These are phyloP conservation scores for Elaeidobius kamerunicus DNA, from an alignment of 2,888 invertebrate genomes.

Conservation along the genomic window DNA sequence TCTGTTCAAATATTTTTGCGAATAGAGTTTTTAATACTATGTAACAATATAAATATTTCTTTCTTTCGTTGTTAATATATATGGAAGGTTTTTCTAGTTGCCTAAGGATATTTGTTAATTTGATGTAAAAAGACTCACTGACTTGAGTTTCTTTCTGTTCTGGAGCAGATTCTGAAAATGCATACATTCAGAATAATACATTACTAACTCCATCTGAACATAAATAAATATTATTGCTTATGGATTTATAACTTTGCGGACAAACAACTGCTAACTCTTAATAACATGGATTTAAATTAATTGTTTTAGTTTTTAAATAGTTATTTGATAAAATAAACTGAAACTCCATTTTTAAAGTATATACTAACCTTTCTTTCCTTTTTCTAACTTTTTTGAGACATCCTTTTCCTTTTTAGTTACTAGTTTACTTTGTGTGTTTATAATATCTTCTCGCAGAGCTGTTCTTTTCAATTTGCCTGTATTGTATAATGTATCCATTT, in stretches of 20 bases:
- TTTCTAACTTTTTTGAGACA: neutral
- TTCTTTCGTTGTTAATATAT: conserved; percentile 32
- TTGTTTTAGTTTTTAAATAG: neutral
- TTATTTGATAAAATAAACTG: neutral
- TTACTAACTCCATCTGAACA: no score
- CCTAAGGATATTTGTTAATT: no score
- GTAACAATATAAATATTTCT: conserved; percentile 32
- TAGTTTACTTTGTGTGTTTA: neutral
- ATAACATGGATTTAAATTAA: neutral
- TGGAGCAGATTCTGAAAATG: no score
- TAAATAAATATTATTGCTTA: no score
- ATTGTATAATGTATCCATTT: conserved; percentile 3
- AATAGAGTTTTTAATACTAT: conserved; percentile 31
- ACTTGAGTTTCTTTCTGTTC: no score
- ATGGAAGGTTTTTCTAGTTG: conserved; percentile 34
- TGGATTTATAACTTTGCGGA: neutral
- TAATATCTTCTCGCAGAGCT: conserved; percentile 10
- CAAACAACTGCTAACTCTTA: neutral
- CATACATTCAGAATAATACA: no score
- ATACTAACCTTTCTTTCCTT: conserved; percentile 4
- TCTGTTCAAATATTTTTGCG: conserved; percentile 29
- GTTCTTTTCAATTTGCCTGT: conserved; percentile 25
- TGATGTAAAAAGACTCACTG: no score
- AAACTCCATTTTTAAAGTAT: neutral
- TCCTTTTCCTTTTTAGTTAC: conserved; percentile 14